These are phyloP conservation scores for Eulemur albifrons DNA, from an alignment of 2,797 vertebrate species.

Conservation along the genomic window DNA sequence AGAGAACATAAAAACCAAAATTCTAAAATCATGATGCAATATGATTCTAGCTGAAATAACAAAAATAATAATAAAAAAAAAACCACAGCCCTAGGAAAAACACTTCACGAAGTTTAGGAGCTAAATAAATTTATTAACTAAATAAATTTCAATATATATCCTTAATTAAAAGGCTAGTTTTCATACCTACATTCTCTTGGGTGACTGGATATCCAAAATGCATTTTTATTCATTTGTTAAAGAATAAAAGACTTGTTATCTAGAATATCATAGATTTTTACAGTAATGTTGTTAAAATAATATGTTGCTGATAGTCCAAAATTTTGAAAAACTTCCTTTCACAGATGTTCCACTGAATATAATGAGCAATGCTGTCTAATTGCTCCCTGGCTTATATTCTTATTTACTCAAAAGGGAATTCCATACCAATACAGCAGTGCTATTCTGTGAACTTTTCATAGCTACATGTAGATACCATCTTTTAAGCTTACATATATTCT, in stretches of 20 bases:
- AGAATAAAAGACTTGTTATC: not conserved
- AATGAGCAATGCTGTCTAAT: not conserved
- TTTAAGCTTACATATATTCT: slow-evolving; percentile 8
- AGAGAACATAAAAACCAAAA: slow-evolving; percentile 27
- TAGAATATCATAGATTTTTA: slow-evolving; percentile 7
- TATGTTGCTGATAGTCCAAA: not conserved
- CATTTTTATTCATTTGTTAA: slow-evolving; percentile 1
- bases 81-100: not conserved
- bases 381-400: slow-evolving; percentile 37
- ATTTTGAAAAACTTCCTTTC: slow-evolving; percentile 9
- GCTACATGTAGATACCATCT: not conserved
- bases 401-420: slow-evolving; percentile 47
- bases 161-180: slow-evolving; percentile 15
- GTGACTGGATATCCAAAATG: not conserved
- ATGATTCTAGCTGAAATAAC: not conserved
- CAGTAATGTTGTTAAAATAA: not conserved
- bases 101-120: not conserved
- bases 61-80: not conserved
- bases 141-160: not conserved
- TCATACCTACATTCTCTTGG: not conserved
- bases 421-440: not conserved
- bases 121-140: slow-evolving; percentile 23
- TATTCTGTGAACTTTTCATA: not conserved
- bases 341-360: slow-evolving; percentile 13
- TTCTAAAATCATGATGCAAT: not conserved